Evolutionary conservation across 2,888 invertebrate species (phyloP), one percentile per base, ranked within the genome.

Genomic region (Serripes groenlandicus): DNA sequence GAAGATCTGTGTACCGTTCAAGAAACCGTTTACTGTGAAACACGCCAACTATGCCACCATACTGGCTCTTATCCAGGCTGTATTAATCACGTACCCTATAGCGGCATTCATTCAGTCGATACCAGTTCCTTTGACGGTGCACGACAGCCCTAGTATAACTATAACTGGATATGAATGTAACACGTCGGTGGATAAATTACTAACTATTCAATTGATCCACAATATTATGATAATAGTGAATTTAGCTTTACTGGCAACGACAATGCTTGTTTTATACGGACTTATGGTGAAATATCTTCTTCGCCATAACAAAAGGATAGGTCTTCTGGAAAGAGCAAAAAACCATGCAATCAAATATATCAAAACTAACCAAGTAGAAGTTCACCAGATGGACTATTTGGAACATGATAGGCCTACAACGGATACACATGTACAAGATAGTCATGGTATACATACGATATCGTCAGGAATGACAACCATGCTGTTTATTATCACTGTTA

Each of bases 111-210:
- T 52, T 32, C 52, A 42, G 52, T 69, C 69, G 21, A 52, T 69
- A 26, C 52, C 69, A n/a, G 32, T 69, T 28, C 49, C 26, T 18
- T 5, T 69, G 18, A 69, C 49, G 30, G 52, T 69, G 18, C 1
- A 28, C 3, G 49, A n/a, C 1, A 30, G 28, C 32, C 11, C 52
- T 21, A 37, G 23, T 3, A 69, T 69, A 7, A n/a, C n/a, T n/a
- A n/a, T n/a, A n/a, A 30, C 52, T 26, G 69, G 69, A 5, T 52
- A 69, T 49, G 69, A 69, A 28, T 69, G 69, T 30, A 69, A 69
- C 32, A 69, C 69, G 21, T 26, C 69, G 30, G 37, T 52, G 23
- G 30, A 52, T 26, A 30, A 35, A 18, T n/a, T 69, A 32, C n/a
- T 30, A 52, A 49, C 69, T 30, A 11, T 26, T n/a, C 49, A 69